phyloP scores from a whole-genome alignment of 1,140 invertebrate genomes.

The Vanessa atalanta region DNA sequence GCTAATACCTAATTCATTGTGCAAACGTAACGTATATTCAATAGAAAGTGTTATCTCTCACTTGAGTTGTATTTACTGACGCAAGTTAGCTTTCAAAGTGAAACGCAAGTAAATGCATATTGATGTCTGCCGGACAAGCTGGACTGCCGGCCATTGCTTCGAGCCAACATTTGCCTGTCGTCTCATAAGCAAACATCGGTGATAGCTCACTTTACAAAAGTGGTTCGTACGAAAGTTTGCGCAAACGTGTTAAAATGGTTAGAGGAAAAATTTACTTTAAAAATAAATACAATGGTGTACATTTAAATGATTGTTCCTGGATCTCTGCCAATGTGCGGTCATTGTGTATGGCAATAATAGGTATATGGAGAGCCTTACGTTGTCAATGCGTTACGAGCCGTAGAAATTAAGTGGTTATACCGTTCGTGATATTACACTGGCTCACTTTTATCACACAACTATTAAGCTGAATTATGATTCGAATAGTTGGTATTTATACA shows the following conservation, averaged over 20 bases:
- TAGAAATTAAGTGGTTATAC: too few relatives aligned
- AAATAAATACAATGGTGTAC: not conserved
- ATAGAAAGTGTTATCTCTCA: not conserved
- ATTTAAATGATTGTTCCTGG: conserved; percentile 1
- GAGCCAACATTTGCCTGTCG: not conserved
- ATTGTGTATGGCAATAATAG: not conserved
- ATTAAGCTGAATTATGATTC: too few relatives aligned
- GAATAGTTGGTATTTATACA: too few relatives aligned
- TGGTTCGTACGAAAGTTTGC: not conserved
- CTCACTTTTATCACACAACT: too few relatives aligned
- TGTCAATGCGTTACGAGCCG: too few relatives aligned
- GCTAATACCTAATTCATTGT: not conserved
- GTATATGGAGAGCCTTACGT: too few relatives aligned
- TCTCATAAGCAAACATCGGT: conserved; percentile 6
- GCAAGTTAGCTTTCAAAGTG: conserved; percentile 6
- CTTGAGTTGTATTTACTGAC: not conserved
- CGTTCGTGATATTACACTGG: too few relatives aligned
- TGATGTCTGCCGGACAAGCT: not conserved
- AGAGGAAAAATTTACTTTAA: not conserved
- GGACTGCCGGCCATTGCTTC: not conserved
- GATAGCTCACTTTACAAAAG: conserved; percentile 5
- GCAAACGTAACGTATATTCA: not conserved
- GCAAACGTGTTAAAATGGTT: not conserved
- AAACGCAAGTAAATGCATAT: conserved; percentile 8
- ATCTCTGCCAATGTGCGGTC: not conserved